Evolutionary conservation across 2,888 invertebrate species (phyloP).

Genomic region (Netelia melanura): DNA sequence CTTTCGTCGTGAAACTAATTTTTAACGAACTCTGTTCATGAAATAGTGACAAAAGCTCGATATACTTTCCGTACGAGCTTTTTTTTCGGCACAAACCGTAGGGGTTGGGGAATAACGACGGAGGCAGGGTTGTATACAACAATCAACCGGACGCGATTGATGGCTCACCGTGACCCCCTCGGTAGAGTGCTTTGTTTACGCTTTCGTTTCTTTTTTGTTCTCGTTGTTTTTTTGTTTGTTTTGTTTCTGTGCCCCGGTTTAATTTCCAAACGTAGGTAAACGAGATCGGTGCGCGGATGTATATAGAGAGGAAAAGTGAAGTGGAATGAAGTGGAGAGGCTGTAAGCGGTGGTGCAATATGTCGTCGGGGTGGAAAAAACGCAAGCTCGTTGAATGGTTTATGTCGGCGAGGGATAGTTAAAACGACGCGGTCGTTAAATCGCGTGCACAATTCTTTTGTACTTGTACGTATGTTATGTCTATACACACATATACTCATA

Average conservation of each 20-base stretch:
- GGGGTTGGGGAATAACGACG: neutral
- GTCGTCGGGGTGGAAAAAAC: conserved; percentile 51
- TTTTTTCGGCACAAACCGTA: conserved; percentile 32
- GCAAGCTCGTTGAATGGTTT: conserved; percentile 52
- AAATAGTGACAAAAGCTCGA: neutral
- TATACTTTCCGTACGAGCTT: conserved; percentile 3
- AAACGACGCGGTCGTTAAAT: conserved; percentile 54
- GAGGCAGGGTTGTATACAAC: conserved; percentile 21
- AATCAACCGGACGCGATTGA: conserved; percentile 59
- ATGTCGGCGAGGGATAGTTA: conserved; percentile 48
- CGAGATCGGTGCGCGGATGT: conserved; percentile 24
- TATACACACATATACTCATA: neutral
- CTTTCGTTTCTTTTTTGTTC: conserved; percentile 32
- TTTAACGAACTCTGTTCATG: neutral
- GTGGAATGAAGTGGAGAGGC: conserved; percentile 38
- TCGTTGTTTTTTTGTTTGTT: conserved; percentile 14
- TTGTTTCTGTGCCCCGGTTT: conserved; percentile 26
- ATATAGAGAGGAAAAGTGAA: conserved; percentile 17
- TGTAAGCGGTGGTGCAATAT: conserved; percentile 53
- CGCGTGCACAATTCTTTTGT: conserved; percentile 15
- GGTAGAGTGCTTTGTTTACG: conserved; percentile 1
- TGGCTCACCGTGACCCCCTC: conserved; percentile 19
- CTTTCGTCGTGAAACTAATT: neutral
- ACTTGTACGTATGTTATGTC: conserved; percentile 2
- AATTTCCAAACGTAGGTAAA: conserved; percentile 56